Percentiles rank a stretch among this genome's conserved stretches.
Evolutionary conservation across 2,888 invertebrate species (phyloP).

Genomic region (Himalopsyche anomala): DNA sequence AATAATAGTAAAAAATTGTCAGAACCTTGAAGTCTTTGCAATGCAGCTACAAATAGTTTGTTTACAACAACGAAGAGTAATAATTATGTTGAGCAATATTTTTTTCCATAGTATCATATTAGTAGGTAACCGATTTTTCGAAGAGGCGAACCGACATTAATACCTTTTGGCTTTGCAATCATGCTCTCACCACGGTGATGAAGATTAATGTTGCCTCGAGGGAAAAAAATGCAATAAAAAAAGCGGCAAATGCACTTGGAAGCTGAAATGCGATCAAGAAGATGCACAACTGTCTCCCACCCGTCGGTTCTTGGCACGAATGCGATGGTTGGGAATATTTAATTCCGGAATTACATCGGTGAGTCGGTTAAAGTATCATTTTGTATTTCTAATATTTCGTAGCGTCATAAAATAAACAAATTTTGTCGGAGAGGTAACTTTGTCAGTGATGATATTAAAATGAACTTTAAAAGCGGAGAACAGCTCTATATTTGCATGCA

Average conservation of each 20-base stretch:
- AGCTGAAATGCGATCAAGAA: not conserved
- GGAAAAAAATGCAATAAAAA: not conserved
- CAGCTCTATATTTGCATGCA: too few relatives aligned
- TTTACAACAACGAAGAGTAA: too few relatives aligned
- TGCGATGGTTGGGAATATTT: slow-evolving; percentile 19
- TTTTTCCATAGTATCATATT: not conserved
- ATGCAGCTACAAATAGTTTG: too few relatives aligned
- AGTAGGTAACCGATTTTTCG: not conserved
- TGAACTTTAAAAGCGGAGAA: not conserved
- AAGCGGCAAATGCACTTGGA: slow-evolving; percentile 4
- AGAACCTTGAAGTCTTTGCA: too few relatives aligned
- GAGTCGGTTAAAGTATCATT: not conserved
- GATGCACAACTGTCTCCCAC: not conserved
- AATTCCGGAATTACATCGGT: slow-evolving; percentile 8
- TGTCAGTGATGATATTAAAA: not conserved
- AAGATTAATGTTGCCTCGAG: slow-evolving; percentile 13
- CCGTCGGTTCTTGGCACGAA: slow-evolving; percentile 8
- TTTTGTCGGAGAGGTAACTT: not conserved
- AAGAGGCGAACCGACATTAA: not conserved
- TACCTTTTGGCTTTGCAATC: not conserved
- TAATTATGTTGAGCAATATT: too few relatives aligned
- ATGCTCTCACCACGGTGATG: not conserved
- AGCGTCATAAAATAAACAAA: not conserved
- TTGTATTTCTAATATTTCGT: not conserved
- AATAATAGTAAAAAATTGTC: too few relatives aligned